These are phyloP conservation scores for Drosophila ogumai DNA, from an alignment of 1,140 invertebrate species.

Conservation along the genomic window DNA sequence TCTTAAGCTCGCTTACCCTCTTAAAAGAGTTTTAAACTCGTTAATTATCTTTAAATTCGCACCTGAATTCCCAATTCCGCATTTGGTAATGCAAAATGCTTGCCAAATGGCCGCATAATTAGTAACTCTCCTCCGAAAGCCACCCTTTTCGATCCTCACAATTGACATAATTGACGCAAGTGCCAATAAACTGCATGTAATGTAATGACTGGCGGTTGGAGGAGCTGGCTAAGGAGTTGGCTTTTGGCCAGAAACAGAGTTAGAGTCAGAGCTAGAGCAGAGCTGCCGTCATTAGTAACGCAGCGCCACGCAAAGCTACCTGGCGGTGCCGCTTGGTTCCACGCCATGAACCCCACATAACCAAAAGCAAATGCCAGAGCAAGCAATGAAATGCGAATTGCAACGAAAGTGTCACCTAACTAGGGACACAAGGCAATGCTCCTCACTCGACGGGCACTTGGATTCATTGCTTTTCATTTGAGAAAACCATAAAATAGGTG, in stretches of 20 bases:
- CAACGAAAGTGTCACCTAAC: constrained; percentile 73
- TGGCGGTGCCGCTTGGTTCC: constrained; percentile 71
- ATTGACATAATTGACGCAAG: constrained; percentile 70
- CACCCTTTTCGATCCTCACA: constrained; percentile 27
- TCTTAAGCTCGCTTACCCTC: background rate
- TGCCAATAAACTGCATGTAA: constrained; percentile 78
- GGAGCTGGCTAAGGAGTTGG: background rate
- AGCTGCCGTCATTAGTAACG: constrained; percentile 69
- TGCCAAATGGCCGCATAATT: constrained; percentile 49
- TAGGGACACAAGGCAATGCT: background rate
- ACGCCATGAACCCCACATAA: constrained; percentile 44
- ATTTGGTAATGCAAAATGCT: constrained; percentile 34
- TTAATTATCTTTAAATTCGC: background rate
- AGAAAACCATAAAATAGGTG: background rate
- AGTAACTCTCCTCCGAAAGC: constrained; percentile 4
- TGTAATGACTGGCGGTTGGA: constrained; percentile 5
- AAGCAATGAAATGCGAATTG: constrained; percentile 62
- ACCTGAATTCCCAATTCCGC: constrained; percentile 40
- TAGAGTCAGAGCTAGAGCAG: constrained; percentile 1
- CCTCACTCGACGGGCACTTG: background rate
- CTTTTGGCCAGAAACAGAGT: background rate
- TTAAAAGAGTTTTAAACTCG: background rate
- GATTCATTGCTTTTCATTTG: background rate
- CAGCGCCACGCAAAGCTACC: constrained; percentile 48
- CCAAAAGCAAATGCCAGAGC: constrained; percentile 29